Evolutionary conservation across 2,888 invertebrate species (phyloP), one percentile per base, ranked within the genome.

Genomic region (Sesia bembeciformis): DNA sequence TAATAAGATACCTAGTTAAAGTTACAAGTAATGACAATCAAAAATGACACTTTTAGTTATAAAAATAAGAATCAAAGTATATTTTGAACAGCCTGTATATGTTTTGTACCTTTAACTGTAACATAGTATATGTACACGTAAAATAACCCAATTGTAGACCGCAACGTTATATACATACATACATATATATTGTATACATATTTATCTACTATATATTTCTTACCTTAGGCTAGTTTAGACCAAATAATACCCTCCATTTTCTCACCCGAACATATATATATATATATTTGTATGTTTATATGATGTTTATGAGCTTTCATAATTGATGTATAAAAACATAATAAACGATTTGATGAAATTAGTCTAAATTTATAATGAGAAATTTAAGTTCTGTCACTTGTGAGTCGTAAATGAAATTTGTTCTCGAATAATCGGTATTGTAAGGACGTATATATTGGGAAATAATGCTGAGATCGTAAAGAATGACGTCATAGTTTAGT

Each of bases 211-310:
- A 62, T 76, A 74, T 76, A 73, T 75, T 75, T 75, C 70, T 68
- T 80, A 81, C 65, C 57, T 62, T 83, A 83, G 76, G 68, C 68
- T 81, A 76, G 68, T 61, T 62, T 78, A 82, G 78, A 84, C 81
- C 83, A 78, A 84, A 81, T 64, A 62, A 67, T 66, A 43, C 61
- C 67, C 67, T 76, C 76, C 77, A 70, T 66, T 63, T 61, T 60
- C 55, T 61, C 58, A 54, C 50, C 8, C 40, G 3, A 40, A 42
- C 46, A 50, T 54, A 49, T 51, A 51, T 38, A 50, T 54, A 56
- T 52, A 38, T 56, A 56, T 57, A 55, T 54, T 23, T 23, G 23
- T 23, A 23, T 23, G 23, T 23, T 23, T 23, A 2, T 23, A 23
- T 52, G 23, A 50, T 49, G 49, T 49, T n/a, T 5, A 8, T 8